phyloP scores from a whole-genome alignment of 2,888 invertebrate genomes.

The Drosophila antonietae region DNA sequence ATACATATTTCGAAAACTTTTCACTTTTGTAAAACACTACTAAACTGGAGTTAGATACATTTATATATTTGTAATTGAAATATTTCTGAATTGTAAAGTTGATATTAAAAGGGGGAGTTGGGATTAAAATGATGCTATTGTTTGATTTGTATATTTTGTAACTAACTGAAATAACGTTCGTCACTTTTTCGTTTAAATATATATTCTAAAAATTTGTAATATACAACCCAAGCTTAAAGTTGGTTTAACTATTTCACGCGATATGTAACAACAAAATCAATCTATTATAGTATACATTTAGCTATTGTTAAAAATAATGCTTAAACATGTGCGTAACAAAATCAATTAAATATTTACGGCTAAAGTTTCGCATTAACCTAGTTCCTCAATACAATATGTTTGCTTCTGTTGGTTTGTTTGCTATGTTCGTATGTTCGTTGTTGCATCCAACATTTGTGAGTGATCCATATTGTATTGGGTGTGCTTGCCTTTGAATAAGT shows the following conservation, averaged over 20 bases:
- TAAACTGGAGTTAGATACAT: constrained; percentile 38
- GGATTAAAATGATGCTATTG: constrained; percentile 36
- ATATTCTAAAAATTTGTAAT: constrained; percentile 31
- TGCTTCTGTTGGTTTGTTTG: not conserved
- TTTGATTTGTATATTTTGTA: constrained; percentile 26
- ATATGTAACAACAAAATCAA: constrained; percentile 55
- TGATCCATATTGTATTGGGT: constrained; percentile 5
- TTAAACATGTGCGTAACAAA: constrained; percentile 73
- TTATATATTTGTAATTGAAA: constrained; percentile 8
- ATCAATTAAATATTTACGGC: constrained; percentile 36
- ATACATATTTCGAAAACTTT: constrained; percentile 28
- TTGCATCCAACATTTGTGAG: constrained; percentile 42
- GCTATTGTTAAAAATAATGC: constrained; percentile 71
- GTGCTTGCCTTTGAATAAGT: not conserved
- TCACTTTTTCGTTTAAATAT: constrained; percentile 22
- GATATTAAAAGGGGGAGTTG: constrained; percentile 12
- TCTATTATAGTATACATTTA: constrained; percentile 41
- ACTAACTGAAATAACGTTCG: constrained; percentile 24
- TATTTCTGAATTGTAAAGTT: constrained; percentile 17
- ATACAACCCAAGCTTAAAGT: constrained; percentile 64
- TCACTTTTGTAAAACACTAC: constrained; percentile 44
- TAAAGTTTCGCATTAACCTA: constrained; percentile 37
- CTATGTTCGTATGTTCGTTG: constrained; percentile 62
- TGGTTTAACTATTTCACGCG: constrained; percentile 43
- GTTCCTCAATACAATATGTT: constrained; percentile 34